A percentile compares a stretch with the other conserved stretches of the same genome.
phyloP scores from a whole-genome alignment of 2,797 vertebrate genomes.

The Galago senegalensis region DNA sequence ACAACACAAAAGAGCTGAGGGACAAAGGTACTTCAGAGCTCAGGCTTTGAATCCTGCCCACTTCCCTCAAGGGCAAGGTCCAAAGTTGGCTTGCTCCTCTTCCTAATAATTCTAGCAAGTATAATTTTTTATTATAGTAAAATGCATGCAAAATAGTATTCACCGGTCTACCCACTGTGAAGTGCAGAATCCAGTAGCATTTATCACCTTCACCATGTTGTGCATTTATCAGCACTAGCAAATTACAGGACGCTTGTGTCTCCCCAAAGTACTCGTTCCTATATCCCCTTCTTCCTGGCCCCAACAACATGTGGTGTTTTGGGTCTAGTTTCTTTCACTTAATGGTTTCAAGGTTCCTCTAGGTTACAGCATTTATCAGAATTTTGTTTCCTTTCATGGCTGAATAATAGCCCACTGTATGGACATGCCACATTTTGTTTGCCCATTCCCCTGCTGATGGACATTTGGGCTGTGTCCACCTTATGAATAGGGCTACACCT shows the following conservation, averaged over 20 bases:
- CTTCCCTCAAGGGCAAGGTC: neutral
- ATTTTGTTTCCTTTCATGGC: neutral
- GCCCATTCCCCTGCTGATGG: neutral
- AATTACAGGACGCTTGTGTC: neutral
- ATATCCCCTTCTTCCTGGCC: rapidly evolving
- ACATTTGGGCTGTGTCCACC: no score
- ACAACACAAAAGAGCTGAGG: neutral
- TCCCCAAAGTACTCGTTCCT: no score
- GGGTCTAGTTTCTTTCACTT: neutral
- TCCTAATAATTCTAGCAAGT: neutral
- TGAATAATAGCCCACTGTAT: neutral
- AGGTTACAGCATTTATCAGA: neutral
- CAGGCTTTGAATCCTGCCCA: neutral
- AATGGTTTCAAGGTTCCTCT: neutral
- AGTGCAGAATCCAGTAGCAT: neutral
- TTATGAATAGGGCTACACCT: neutral
- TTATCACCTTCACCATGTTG: no score
- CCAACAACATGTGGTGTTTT: neutral
- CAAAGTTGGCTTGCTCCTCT: neutral
- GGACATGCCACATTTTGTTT: neutral
- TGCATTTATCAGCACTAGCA: neutral
- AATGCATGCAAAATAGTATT: neutral
- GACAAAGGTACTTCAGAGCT: neutral
- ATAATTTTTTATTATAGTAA: neutral
- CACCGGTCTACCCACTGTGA: neutral